Evolutionary conservation across 2,113 vertebrate species (phyloP).

Genomic region (Stomatorhinus ivindoensis): DNA sequence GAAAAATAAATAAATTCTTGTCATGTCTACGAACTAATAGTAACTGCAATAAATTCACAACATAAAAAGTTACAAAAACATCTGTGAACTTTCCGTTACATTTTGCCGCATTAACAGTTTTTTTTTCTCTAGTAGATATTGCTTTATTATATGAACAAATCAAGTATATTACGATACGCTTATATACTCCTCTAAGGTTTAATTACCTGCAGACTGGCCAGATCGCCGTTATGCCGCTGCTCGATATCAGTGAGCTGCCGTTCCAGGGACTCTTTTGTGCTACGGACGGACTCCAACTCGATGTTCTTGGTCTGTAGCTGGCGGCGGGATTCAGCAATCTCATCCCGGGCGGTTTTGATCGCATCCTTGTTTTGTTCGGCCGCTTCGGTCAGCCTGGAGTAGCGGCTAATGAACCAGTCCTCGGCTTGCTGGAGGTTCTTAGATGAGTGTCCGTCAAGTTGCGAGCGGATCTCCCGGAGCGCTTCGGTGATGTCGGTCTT

Average conservation of each 20-base stretch:
- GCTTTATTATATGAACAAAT: neutral
- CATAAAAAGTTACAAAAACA: neutral
- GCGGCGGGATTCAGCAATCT: conserved; percentile 71
- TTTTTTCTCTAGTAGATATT: neutral
- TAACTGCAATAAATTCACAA: neutral
- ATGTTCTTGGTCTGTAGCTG: conserved; percentile 76
- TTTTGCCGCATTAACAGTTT: neutral
- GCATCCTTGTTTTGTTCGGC: conserved; percentile 77
- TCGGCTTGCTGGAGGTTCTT: conserved; percentile 76
- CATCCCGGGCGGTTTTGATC: conserved; percentile 72
- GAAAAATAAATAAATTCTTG: neutral
- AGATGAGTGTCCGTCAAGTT: conserved; percentile 74
- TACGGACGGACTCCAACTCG: conserved; percentile 71
- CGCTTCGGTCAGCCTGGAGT: conserved; percentile 72
- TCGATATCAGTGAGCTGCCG: conserved; percentile 73
- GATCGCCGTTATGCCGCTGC: conserved; percentile 69
- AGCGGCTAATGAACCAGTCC: conserved; percentile 73
- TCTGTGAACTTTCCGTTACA: neutral
- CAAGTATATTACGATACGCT: neutral
- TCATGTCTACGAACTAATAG: neutral
- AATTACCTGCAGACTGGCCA: conserved; percentile 66
- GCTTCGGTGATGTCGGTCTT: conserved; percentile 71
- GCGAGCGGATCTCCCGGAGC: conserved; percentile 76
- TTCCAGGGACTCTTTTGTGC: conserved; percentile 69
- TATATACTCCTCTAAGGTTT: neutral